Evolutionary conservation across 2,797 vertebrate genomes (phyloP), one percentile per base, ranked within the genome.

Genomic region (Sebastes kiyomatsui): DNA sequence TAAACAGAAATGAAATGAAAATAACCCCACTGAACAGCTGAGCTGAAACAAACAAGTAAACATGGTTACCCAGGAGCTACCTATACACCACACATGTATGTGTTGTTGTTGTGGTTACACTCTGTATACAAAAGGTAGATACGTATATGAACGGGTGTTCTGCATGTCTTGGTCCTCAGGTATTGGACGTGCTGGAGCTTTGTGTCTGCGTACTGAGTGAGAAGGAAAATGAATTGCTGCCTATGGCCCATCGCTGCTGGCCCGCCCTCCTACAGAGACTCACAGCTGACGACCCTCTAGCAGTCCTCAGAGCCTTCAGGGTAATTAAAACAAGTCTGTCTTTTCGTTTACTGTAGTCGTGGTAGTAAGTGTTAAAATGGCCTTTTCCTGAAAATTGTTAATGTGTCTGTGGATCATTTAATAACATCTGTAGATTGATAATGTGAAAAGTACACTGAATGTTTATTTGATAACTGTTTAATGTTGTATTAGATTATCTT

Each of bases 181-280:
- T 97, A 2, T 80, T 99, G 91, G 97, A 99, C 0, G 93, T 98
- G 72, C 88, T 99, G 85, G 96, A 97, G 85, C 89, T 98, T 28
- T 97, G 97, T 23, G 93, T 99, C 6, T 72, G 72, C 0, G 83
- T 97, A 23, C 95, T 99, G 80, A 95, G 95, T 72, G 93, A 96
- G 81, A 92, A 90, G 2, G 93, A 96, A 89, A 94, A 96, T 65
- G 96, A 97, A 62, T 94, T 99, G 72, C 96, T 99, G 60, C 98
- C 98, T 9, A 92, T 99, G 96, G 97, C 95, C 75, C 98, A 99
- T 79, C 96, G 96, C 64, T 95, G 94, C 87, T 99, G 98, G 98
- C 97, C 97, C 2, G 91, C 97, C 2, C 96, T 99, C 0, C 93
- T 98, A 33, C 93, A 95, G 75, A 96, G 98, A 77, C 96, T 99